phyloP scores from a whole-genome alignment of 2,888 invertebrate genomes.

The Brassicogethes aeneus region DNA sequence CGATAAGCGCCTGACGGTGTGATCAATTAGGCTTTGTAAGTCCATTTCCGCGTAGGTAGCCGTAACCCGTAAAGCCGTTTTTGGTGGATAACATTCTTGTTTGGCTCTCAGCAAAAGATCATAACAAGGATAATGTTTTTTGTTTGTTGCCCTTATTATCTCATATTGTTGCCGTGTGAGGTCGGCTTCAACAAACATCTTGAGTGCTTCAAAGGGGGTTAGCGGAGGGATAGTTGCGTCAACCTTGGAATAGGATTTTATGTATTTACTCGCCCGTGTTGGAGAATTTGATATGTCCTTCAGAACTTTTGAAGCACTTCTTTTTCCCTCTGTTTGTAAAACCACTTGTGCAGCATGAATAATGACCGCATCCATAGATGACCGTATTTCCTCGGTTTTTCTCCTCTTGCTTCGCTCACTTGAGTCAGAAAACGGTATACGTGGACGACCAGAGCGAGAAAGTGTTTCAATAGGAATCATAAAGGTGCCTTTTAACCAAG shows the following conservation, averaged over 20 bases:
- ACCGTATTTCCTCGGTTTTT: too few relatives aligned
- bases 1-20: slow-evolving; percentile 7
- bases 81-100: slow-evolving; percentile 7
- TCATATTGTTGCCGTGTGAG: slow-evolving; percentile 9
- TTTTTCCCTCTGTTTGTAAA: slow-evolving; percentile 1
- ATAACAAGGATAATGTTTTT: slow-evolving; percentile 8
- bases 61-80: slow-evolving; percentile 5
- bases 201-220: slow-evolving; percentile 7
- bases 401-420: too few relatives aligned
- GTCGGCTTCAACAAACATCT: slow-evolving; percentile 10
- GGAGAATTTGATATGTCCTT: slow-evolving; percentile 6
- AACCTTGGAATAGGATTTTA: slow-evolving; percentile 5
- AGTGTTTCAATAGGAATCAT: too few relatives aligned
- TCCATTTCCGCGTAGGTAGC: slow-evolving; percentile 7
- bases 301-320: slow-evolving; percentile 4
- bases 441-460: too few relatives aligned
- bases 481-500: too few relatives aligned
- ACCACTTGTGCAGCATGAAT: too few relatives aligned
- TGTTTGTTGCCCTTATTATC: slow-evolving; percentile 4
- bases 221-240: not conserved
- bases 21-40: slow-evolving; percentile 6
- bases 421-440: too few relatives aligned
- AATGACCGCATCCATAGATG: too few relatives aligned
- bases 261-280: slow-evolving; percentile 6
- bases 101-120: slow-evolving; percentile 7